phyloP scores from a whole-genome alignment of 2,113 vertebrate species.

The Leptodactylus fuscus region DNA sequence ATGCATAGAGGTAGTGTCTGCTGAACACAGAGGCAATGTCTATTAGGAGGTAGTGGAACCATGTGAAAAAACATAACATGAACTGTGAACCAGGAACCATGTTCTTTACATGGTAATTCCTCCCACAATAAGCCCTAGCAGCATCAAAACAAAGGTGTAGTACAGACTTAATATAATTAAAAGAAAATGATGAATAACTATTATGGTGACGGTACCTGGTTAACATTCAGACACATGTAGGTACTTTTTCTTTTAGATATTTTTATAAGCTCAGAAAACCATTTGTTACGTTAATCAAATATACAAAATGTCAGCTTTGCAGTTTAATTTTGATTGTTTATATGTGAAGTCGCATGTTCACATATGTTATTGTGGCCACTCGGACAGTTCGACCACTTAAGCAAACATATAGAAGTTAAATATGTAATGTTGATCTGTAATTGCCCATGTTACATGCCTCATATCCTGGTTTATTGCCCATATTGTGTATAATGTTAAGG shows the following conservation, averaged over 20 bases:
- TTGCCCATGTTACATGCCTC: not conserved
- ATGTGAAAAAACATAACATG: too few relatives aligned
- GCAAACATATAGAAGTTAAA: not conserved
- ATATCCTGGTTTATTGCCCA: not conserved
- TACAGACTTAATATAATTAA: too few relatives aligned
- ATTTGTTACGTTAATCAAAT: too few relatives aligned
- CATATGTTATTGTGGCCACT: too few relatives aligned
- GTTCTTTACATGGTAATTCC: too few relatives aligned
- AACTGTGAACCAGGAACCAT: too few relatives aligned
- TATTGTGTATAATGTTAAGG: not conserved
- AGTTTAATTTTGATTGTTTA: not conserved
- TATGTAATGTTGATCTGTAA: not conserved
- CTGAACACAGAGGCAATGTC: not conserved
- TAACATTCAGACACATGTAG: not conserved
- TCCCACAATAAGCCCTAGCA: too few relatives aligned
- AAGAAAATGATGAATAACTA: too few relatives aligned
- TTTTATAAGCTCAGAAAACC: not conserved
- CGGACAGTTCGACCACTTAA: too few relatives aligned
- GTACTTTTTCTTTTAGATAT: not conserved
- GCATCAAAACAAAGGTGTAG: too few relatives aligned
- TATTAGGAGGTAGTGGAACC: not conserved
- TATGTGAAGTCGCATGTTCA: too few relatives aligned
- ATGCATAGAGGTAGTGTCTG: not conserved
- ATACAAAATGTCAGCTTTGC: not conserved
- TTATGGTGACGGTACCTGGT: not conserved